Evolutionary conservation across 2,888 invertebrate genomes (phyloP).

Genomic region (Leucophora obtusa): DNA sequence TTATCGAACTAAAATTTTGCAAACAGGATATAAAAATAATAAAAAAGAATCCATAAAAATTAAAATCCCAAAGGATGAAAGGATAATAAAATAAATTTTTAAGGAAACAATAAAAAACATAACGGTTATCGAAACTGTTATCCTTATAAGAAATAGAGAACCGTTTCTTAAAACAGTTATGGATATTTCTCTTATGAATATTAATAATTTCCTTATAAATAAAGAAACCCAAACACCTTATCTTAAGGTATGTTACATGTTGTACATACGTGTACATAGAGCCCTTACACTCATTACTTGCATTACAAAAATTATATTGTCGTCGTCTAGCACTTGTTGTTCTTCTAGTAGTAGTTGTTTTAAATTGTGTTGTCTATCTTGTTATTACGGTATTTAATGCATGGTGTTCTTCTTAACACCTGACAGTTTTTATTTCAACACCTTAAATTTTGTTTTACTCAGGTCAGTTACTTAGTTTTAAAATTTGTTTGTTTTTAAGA

Average conservation of each 20-base stretch:
- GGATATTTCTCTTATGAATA: constrained; percentile 43
- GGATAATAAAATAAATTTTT: constrained; percentile 7
- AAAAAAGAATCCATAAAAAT: constrained; percentile 29
- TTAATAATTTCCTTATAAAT: constrained; percentile 22
- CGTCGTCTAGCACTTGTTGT: constrained; percentile 21
- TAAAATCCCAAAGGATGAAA: constrained; percentile 26
- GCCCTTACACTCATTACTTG: constrained; percentile 45
- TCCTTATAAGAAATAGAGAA: background rate
- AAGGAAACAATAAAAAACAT: constrained; percentile 53
- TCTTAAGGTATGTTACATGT: background rate
- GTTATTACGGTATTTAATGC: background rate
- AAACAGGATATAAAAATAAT: constrained; percentile 59
- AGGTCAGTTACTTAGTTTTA: constrained; percentile 27
- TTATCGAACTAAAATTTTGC: constrained; percentile 68
- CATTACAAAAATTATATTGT: constrained; percentile 35
- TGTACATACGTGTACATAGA: background rate
- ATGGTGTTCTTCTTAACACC: constrained; percentile 40
- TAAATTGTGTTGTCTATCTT: constrained; percentile 23
- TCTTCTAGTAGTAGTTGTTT: background rate
- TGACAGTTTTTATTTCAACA: constrained; percentile 51
- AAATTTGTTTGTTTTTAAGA: constrained; percentile 30
- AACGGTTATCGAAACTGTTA: constrained; percentile 40
- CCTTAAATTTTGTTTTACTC: constrained; percentile 25
- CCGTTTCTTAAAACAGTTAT: constrained; percentile 8
- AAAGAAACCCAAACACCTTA: constrained; percentile 4